Conservation (phyloP, 2,797 vertebrate genomes). For the Tadarida brasiliensis region DNA sequence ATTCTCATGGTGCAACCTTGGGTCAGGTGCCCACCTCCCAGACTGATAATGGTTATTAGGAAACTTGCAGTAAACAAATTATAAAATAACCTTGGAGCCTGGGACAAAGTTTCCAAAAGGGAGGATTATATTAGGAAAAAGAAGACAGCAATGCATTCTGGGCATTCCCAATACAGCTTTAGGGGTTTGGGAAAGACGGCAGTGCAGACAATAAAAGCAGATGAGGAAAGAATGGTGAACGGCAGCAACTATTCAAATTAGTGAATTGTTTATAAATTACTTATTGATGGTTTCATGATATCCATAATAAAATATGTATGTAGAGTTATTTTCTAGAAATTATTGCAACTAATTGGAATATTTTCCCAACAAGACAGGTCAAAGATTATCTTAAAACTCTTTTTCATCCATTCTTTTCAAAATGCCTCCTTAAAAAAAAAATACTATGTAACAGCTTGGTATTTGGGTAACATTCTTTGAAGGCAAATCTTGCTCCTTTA, state of each 20-base stretch:
- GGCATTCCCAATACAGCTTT: background rate
- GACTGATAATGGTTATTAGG: background rate
- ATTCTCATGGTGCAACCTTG: background rate
- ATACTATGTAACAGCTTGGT: background rate
- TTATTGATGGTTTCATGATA: background rate
- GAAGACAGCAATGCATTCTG: background rate
- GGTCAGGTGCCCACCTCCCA: background rate
- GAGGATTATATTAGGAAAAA: background rate
- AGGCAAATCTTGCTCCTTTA: background rate
- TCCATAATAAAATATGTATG: background rate
- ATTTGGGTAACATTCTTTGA: background rate
- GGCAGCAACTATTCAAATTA: background rate
- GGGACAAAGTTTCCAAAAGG: background rate
- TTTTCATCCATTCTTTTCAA: background rate
- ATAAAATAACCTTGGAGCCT: constrained; percentile 6
- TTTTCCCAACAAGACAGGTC: background rate
- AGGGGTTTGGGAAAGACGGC: background rate
- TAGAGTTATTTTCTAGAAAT: constrained; percentile 23
- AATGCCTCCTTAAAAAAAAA: background rate
- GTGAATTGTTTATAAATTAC: background rate
- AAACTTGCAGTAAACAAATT: background rate
- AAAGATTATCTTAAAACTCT: background rate
- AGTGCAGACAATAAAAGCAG: background rate
- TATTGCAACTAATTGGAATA: background rate
- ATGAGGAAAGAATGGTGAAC: background rate